Evolutionary conservation across 2,113 vertebrate species (phyloP).

Genomic region (Burhinus bistriatus): DNA sequence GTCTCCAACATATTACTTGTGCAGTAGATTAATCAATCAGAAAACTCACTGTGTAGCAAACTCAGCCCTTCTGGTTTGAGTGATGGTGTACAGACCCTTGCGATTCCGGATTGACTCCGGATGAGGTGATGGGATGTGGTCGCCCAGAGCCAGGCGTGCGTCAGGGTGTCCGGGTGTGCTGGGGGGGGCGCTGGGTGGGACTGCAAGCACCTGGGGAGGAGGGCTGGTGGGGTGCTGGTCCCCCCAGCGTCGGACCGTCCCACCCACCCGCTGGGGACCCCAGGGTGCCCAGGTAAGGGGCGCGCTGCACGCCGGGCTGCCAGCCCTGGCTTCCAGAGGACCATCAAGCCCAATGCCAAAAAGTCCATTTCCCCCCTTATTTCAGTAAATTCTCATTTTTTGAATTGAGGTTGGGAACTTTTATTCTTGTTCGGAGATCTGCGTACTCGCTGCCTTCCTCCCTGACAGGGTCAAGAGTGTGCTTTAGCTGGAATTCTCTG

Average conservation of each 20-base stretch:
- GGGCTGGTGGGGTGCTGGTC: neutral
- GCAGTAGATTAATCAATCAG: neutral
- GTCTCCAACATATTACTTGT: neutral
- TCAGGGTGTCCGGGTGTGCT: neutral
- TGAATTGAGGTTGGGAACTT: neutral
- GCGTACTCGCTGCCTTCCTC: neutral
- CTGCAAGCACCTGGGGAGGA: neutral
- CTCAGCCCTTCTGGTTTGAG: neutral
- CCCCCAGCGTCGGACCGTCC: too few species aligned
- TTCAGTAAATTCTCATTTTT: neutral
- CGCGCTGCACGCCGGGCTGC: neutral
- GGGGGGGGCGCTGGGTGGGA: neutral
- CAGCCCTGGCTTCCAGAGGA: neutral
- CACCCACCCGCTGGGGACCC: neutral
- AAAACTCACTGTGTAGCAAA: neutral
- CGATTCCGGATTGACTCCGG: accelerated
- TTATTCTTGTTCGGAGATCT: neutral
- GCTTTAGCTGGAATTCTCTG: neutral
- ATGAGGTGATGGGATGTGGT: neutral
- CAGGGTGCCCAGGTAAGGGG: neutral
- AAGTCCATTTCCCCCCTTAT: neutral
- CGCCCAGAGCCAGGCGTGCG: neutral
- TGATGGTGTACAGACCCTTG: accelerated
- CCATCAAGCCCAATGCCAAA: accelerated
- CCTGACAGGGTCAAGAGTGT: neutral